Evolutionary conservation across 2,888 invertebrate species (phyloP), one percentile per base, ranked within the genome.

Genomic region (Brachyptera putata): DNA sequence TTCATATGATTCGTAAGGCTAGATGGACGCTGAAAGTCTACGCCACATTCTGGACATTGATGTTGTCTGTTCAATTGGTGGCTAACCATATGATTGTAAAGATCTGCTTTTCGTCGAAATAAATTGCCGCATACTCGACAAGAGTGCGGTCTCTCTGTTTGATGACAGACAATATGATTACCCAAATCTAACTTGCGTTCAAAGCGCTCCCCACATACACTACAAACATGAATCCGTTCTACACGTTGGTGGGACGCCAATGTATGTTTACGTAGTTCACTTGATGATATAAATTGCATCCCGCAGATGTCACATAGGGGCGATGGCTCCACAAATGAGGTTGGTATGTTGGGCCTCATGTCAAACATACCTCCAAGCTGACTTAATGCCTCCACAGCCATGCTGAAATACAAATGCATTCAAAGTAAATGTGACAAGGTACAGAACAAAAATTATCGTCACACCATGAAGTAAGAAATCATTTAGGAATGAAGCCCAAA

Each of bases 371-470:
- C 75, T 11, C 77, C 76, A 1, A 77, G 68, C 58, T 77, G 76
- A 13, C 76, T 68, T 4, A 77, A 65, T 1, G 77, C 77, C 68
- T 77, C 77, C 3, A 77, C 77, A 30, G 77, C 77, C 76, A 77
- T 75, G 0, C 62, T 62, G 25, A 13, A 61, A 61, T 3, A 30
- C 46, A 11, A n/a, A 21, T 13, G 7, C 11, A 41, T 3, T n/a
- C n/a, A 41, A 9, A 9, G 41, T 41, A 18, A 9, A 41, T 41
- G n/a, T n/a, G n/a, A n/a, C n/a, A n/a, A n/a, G n/a, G n/a, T n/a
- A n/a, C n/a, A n/a, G n/a, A n/a, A n/a, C n/a, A n/a, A n/a, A n/a
- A n/a, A n/a, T n/a, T n/a, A n/a, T n/a, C n/a, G n/a, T n/a, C n/a
- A n/a, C n/a, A n/a, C n/a, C n/a, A n/a, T n/a, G n/a, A n/a, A n/a